Evolutionary conservation across 2,888 invertebrate genomes (phyloP).

Genomic region (Sturmia bella): DNA sequence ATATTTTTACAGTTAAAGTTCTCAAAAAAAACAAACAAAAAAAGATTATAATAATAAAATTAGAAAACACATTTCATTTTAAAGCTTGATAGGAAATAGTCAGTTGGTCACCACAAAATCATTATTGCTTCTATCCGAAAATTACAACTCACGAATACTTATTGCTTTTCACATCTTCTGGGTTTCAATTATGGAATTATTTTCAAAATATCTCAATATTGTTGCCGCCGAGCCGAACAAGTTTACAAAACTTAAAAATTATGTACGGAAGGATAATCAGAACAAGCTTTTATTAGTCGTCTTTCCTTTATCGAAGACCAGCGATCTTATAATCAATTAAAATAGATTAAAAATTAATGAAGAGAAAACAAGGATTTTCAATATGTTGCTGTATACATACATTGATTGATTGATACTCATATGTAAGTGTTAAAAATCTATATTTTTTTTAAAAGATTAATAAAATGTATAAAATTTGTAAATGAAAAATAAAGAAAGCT

Average conservation of each 20-base stretch:
- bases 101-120: slow-evolving; percentile 27
- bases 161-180: not conserved
- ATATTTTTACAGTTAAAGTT: slow-evolving; percentile 63
- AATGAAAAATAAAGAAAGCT: not conserved
- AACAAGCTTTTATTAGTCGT: too few species aligned
- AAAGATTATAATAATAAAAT: slow-evolving; percentile 7
- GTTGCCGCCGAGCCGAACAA: slow-evolving; percentile 78
- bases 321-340: not conserved
- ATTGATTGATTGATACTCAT: not conserved
- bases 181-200: not conserved
- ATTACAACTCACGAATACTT: not conserved
- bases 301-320: not conserved
- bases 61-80: slow-evolving; percentile 26
- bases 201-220: slow-evolving; percentile 69
- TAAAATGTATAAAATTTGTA: slow-evolving; percentile 32
- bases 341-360: not conserved
- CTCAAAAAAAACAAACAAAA: too few species aligned
- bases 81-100: slow-evolving; percentile 47
- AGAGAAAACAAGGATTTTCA: not conserved
- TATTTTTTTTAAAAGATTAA: slow-evolving; percentile 15
- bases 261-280: too few species aligned
- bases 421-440: slow-evolving; percentile 28
- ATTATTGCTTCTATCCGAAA: slow-evolving; percentile 48
- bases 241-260: slow-evolving; percentile 10
- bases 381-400: slow-evolving; percentile 26